phyloP scores from a whole-genome alignment of 2,797 vertebrate genomes.

The Prunella strophiata region DNA sequence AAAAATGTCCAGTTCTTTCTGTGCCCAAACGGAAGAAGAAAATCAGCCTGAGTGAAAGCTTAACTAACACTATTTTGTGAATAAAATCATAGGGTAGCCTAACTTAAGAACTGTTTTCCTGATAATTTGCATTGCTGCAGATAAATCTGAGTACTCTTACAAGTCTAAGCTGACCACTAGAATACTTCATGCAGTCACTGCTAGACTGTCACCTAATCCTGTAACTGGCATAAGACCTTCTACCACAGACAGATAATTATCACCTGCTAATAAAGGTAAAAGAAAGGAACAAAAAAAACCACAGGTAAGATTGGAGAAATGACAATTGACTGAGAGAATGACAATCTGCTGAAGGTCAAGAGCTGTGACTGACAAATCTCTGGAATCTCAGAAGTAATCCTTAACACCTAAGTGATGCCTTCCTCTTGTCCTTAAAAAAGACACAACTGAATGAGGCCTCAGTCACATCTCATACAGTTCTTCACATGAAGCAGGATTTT shows the following conservation, averaged over 20 bases:
- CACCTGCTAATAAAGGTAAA: neutral
- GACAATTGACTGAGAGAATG: neutral
- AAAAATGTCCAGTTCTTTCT: neutral
- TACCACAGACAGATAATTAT: neutral
- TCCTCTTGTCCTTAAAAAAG: neutral
- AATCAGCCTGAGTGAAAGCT: neutral
- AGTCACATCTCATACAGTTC: neutral
- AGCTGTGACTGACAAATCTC: neutral
- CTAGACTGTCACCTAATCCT: neutral
- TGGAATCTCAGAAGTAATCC: neutral
- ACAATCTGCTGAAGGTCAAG: neutral
- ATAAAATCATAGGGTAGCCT: neutral
- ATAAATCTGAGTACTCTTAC: neutral
- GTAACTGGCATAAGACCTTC: neutral
- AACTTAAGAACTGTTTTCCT: neutral
- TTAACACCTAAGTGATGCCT: neutral
- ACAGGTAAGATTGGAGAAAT: neutral
- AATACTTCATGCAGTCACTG: neutral
- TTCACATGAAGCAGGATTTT: neutral
- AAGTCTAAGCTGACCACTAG: neutral
- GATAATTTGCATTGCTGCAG: neutral
- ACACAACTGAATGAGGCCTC: neutral
- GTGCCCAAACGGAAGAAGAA: neutral
- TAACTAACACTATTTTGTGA: neutral
- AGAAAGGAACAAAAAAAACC: neutral